These are phyloP conservation scores for Cryptoleucopteryx plumbea DNA, from an alignment of 2,113 vertebrate species.

Conservation along the genomic window DNA sequence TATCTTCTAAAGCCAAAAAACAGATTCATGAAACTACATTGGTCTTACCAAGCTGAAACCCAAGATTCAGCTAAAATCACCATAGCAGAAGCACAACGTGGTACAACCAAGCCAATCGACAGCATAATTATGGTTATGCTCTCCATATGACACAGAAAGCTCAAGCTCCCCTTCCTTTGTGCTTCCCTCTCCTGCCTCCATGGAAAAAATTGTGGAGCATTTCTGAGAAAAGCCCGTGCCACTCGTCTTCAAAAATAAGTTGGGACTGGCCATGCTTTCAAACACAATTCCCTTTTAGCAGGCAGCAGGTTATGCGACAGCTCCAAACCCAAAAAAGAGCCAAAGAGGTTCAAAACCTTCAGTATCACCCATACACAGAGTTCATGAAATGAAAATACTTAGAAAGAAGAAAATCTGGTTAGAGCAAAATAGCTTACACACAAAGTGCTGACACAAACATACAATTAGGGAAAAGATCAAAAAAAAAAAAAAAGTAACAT, in stretches of 20 bases:
- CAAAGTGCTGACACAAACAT: background rate
- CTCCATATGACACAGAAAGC: background rate
- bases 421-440: background rate
- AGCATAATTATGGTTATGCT: background rate
- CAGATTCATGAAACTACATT: background rate
- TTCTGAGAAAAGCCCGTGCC: accelerated
- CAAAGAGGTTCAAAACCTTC: background rate
- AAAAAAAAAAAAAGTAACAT: background rate
- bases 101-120: background rate
- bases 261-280: background rate
- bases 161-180: background rate
- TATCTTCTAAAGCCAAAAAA: background rate
- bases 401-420: background rate
- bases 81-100: background rate
- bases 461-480: background rate
- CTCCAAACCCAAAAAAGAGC: background rate
- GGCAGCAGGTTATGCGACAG: background rate
- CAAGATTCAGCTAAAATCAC: background rate
- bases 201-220: accelerated
- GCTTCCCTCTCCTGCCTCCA: background rate
- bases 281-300: background rate
- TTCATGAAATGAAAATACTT: background rate
- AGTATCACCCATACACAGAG: background rate
- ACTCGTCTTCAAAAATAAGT: background rate
- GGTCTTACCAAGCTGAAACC: background rate